Evolutionary conservation across 1,140 invertebrate genomes (phyloP), one percentile per base, ranked within the genome.

Genomic region (Drosophila melanica): DNA sequence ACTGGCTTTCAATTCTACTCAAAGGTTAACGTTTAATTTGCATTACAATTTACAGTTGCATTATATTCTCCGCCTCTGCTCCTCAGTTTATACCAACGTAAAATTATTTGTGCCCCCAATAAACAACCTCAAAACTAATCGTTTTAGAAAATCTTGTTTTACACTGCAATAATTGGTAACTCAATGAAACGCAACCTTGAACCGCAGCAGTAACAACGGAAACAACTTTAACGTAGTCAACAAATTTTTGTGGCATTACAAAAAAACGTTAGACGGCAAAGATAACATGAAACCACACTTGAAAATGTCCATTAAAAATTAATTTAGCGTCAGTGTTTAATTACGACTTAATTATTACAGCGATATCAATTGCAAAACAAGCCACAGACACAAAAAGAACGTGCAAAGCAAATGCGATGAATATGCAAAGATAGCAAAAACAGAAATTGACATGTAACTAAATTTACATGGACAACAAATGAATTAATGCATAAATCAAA

Each of bases 301-400:
- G 20, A 37, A 60, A 57, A 54, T 5, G 23, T 33, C 41, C 54
- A 54, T 80, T 75, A 79, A 39, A 75, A 74, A 68, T 30, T 63
- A 53, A 62, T 76, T 65, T 62, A 58, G 37, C 62, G 73, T 73
- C 50, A 58, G 42, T 51, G 51, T 79, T 64, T 77, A 84, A 85
- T 82, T 66, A 57, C 48, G 20, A 12, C 30, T 73, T 65, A 85
- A 85, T 84, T 80, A 67, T 82, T 68, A 44, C 20, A 50, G 39
- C 50, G n/a, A 67, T 55, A 84, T 70, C 30, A 53, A 53, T 54
- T 60, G 48, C 63, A 51, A 78, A 77, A 68, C 54, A 73, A 50
- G 48, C 6, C 16, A 27, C 12, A 57, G 42, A 63, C 45, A 77
- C 45, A 53, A 27, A 44, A 58, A 73, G 58, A 77, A 59, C 47